Conservation (phyloP, 2,888 invertebrate species). For the Drosophila koepferae region DNA sequence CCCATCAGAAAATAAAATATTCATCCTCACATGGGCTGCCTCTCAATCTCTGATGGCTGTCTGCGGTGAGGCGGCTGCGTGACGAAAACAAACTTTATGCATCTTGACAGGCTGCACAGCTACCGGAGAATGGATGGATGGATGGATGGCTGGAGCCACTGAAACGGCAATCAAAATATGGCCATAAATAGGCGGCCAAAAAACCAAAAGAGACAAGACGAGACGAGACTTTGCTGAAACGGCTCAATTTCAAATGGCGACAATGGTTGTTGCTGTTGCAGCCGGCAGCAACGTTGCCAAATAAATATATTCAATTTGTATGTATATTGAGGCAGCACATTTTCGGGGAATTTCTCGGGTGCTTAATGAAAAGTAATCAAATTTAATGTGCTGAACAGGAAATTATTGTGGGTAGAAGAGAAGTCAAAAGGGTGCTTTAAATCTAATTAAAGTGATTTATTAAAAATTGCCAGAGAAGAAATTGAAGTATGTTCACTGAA, state of each 20-base stretch:
- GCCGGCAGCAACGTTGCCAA: constrained; percentile 12
- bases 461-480: not conserved
- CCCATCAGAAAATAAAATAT: constrained; percentile 25
- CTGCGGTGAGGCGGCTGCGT: constrained; percentile 55
- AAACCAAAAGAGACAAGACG: constrained; percentile 21
- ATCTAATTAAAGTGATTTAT: constrained; percentile 6
- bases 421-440: not conserved
- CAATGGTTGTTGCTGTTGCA: constrained; percentile 46
- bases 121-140: constrained; percentile 41
- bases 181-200: constrained; percentile 68
- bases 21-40: constrained; percentile 22
- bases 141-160: constrained; percentile 28
- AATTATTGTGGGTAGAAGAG: not conserved
- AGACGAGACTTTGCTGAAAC: constrained; percentile 38
- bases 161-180: constrained; percentile 72
- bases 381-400: constrained; percentile 26
- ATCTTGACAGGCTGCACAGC: constrained; percentile 61
- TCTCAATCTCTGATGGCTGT: constrained; percentile 30
- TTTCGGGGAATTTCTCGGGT: constrained; percentile 37
- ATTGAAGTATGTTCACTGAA: not conserved
- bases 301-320: constrained; percentile 49
- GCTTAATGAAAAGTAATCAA: constrained; percentile 47
- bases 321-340: constrained; percentile 11
- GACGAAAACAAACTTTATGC: constrained; percentile 74
- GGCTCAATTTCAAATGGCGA: constrained; percentile 74